phyloP scores from a whole-genome alignment of 2,888 invertebrate species.

The Leptopilina myrica region DNA sequence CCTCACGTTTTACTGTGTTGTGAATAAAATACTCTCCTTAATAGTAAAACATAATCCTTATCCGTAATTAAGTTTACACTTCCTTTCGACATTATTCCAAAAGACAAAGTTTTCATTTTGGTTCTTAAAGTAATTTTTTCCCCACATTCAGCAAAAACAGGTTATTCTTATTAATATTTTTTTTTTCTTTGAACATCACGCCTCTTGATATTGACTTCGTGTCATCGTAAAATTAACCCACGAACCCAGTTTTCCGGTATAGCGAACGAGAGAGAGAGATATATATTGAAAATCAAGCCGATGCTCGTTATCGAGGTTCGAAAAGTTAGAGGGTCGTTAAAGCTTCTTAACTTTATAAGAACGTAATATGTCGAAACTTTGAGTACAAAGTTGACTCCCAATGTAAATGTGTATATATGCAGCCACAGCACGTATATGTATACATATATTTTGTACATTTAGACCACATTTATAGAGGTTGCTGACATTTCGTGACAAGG shows the following conservation, averaged over 20 bases:
- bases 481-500: constrained; percentile 34
- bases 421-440: too few species aligned
- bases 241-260: constrained; percentile 19
- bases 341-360: constrained; percentile 31
- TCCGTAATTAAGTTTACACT: too few species aligned
- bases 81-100: too few species aligned
- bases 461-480: not conserved
- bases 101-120: not conserved
- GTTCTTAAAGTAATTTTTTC: too few species aligned
- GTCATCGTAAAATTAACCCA: constrained; percentile 26
- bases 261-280: not conserved
- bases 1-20: too few species aligned
- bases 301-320: constrained; percentile 17
- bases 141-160: not conserved
- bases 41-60: too few species aligned
- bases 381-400: not conserved
- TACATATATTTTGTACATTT: too few species aligned
- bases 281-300: constrained; percentile 12
- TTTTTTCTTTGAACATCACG: not conserved
- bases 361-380: constrained; percentile 5
- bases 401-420: not conserved
- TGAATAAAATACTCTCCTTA: too few species aligned
- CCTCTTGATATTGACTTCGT: constrained; percentile 17
- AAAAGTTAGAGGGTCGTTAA: constrained; percentile 22
- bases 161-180: not conserved